Evolutionary conservation across 1,140 invertebrate genomes (phyloP).

Genomic region (Drosophila micromelanica): DNA sequence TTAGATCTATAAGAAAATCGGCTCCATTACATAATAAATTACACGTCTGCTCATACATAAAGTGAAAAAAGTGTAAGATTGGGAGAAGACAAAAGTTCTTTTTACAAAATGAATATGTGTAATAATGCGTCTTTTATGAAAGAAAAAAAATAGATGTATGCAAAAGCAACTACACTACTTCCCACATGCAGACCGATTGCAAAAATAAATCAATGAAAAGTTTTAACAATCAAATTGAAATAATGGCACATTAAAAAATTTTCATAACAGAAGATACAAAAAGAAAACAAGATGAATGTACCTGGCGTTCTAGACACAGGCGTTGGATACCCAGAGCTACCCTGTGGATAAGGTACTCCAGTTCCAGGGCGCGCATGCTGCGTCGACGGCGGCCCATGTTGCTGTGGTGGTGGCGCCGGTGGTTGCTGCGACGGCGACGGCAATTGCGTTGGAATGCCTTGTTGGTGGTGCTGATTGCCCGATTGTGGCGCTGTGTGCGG

Average conservation of each 20-base stretch:
- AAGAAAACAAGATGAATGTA: conserved; percentile 73
- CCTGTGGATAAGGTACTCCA: conserved; percentile 83
- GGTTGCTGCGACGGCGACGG: conserved; percentile 51
- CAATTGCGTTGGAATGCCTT: conserved; percentile 46
- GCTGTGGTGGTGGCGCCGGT: conserved; percentile 57
- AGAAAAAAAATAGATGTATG: conserved; percentile 6
- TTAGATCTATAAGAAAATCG: too few relatives aligned
- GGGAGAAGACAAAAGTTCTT: neutral
- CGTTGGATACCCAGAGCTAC: conserved; percentile 81
- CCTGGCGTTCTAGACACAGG: conserved; percentile 85
- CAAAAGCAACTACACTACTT: conserved; percentile 4
- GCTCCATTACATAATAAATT: too few relatives aligned
- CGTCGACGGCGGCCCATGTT: conserved; percentile 61
- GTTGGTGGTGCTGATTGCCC: conserved; percentile 58
- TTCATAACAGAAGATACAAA: conserved; percentile 31
- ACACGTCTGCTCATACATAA: too few relatives aligned
- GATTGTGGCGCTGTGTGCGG: conserved; percentile 57
- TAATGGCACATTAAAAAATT: conserved; percentile 8
- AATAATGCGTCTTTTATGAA: neutral
- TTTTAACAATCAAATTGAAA: conserved; percentile 5
- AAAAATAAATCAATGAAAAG: conserved; percentile 1
- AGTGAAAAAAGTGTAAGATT: neutral
- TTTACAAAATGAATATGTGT: neutral
- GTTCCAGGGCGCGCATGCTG: conserved; percentile 78
- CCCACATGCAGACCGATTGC: conserved; percentile 29